phyloP scores from a whole-genome alignment of 2,888 invertebrate genomes.

The Euclidia mi region DNA sequence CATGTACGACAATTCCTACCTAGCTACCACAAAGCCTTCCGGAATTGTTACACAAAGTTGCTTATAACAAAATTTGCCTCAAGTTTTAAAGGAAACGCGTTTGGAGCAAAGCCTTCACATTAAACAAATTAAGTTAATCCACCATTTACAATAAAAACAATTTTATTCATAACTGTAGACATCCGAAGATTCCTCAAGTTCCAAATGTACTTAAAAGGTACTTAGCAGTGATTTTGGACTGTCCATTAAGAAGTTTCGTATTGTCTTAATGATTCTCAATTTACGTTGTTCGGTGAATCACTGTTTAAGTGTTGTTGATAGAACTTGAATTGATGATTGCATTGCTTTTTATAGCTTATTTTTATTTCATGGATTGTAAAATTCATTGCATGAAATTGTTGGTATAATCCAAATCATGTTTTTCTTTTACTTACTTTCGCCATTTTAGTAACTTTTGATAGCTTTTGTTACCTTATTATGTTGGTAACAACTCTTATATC shows the following conservation, averaged over 20 bases:
- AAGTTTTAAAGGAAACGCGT: conserved; percentile 3
- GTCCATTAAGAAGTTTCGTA: conserved; percentile 79
- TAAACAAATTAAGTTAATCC: conserved; percentile 4
- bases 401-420: too few relatives aligned
- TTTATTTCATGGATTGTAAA: conserved; percentile 3
- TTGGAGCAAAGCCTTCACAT: conserved; percentile 2
- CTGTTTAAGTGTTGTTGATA: conserved; percentile 57
- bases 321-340: conserved; percentile 33
- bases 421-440: too few relatives aligned
- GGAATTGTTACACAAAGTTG: not conserved
- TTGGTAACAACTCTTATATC: too few relatives aligned
- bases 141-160: conserved; percentile 51
- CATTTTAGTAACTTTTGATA: too few relatives aligned
- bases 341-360: conserved; percentile 18
- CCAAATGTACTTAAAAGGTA: conserved; percentile 76
- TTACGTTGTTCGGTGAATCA: conserved; percentile 59
- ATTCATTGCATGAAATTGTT: not conserved
- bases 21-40: not conserved
- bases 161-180: conserved; percentile 41
- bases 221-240: conserved; percentile 75
- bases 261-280: conserved; percentile 68
- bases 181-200: conserved; percentile 71
- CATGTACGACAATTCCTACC: not conserved
- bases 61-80: conserved; percentile 1
- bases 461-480: too few relatives aligned